A percentile compares a stretch with the other conserved stretches of the same genome.
Conservation (phyloP, 2,888 invertebrate species). For the Drosophila rellima region DNA sequence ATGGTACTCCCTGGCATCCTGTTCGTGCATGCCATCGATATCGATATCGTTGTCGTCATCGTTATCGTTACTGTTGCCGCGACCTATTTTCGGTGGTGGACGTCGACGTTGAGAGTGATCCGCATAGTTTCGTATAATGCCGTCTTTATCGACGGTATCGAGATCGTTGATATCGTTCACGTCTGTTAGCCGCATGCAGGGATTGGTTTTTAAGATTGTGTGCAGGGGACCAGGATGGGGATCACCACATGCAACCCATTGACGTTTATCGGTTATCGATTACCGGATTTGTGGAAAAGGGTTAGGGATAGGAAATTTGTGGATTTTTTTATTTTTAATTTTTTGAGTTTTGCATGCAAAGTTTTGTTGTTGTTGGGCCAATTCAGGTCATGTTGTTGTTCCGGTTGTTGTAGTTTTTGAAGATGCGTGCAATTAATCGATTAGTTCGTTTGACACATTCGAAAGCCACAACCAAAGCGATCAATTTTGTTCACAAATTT, state of each 20-base stretch:
- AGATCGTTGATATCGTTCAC: slow-evolving; percentile 38
- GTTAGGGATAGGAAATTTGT: not conserved
- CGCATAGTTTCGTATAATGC: slow-evolving; percentile 72
- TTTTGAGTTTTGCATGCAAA: slow-evolving; percentile 50
- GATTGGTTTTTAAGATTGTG: slow-evolving; percentile 12
- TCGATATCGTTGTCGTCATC: slow-evolving; percentile 11
- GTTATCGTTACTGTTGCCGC: slow-evolving; percentile 8
- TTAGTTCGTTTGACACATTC: slow-evolving; percentile 67
- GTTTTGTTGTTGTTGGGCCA: slow-evolving; percentile 61
- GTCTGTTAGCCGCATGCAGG: slow-evolving; percentile 45
- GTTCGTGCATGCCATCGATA: slow-evolving; percentile 37
- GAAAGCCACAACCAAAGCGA: slow-evolving; percentile 79
- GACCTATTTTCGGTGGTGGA: slow-evolving; percentile 18
- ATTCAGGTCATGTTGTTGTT: slow-evolving; percentile 45
- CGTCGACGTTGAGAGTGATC: slow-evolving; percentile 44
- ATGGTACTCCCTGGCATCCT: slow-evolving; percentile 64
- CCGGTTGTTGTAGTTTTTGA: slow-evolving; percentile 47
- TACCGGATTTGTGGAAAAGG: slow-evolving; percentile 3
- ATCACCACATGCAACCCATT: slow-evolving; percentile 64
- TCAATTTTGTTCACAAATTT: slow-evolving; percentile 26
- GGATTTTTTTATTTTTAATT: not conserved
- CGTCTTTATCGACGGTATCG: slow-evolving; percentile 67
- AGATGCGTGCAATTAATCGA: slow-evolving; percentile 76
- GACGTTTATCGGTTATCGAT: slow-evolving; percentile 15
- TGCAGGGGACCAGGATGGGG: not conserved